Percentiles rank a stretch among this genome's conserved stretches.
These are phyloP conservation scores for Ctenicera cuprea DNA, from an alignment of 2,888 invertebrate genomes.

Conservation along the genomic window DNA sequence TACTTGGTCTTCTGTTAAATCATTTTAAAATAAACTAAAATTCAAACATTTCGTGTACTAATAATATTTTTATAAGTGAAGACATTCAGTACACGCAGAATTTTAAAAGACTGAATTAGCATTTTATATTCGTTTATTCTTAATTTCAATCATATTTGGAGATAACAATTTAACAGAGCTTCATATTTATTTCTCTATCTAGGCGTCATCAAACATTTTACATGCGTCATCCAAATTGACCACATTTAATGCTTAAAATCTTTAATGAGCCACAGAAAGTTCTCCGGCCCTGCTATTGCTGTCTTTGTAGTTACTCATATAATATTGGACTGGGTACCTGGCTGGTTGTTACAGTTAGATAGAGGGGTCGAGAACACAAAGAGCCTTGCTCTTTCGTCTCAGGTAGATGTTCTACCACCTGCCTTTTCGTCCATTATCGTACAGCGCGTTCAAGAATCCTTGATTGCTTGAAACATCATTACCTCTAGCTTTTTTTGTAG, in stretches of 20 bases:
- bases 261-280: too few species aligned
- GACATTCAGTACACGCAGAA: too few species aligned
- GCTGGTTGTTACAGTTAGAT: conserved; percentile 59
- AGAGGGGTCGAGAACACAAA: conserved; percentile 58
- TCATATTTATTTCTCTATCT: neutral
- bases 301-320: neutral
- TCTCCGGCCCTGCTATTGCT: neutral
- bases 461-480: conserved; percentile 54
- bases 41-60: too few species aligned
- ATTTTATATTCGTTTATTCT: too few species aligned
- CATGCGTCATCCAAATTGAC: neutral
- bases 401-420: conserved; percentile 60
- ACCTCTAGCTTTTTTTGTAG: conserved; percentile 44
- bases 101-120: too few species aligned
- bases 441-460: conserved; percentile 57
- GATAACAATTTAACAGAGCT: too few species aligned
- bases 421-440: conserved; percentile 58
- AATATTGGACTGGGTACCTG: conserved; percentile 24
- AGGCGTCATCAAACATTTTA: neutral
- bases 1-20: too few species aligned
- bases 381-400: conserved; percentile 55
- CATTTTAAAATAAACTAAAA: too few species aligned
- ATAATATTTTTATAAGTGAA: too few species aligned
- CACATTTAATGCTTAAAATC: too few species aligned
- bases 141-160: too few species aligned